These are phyloP conservation scores for Halichoeres trimaculatus DNA, from an alignment of 2,113 vertebrate genomes.

Conservation along the genomic window DNA sequence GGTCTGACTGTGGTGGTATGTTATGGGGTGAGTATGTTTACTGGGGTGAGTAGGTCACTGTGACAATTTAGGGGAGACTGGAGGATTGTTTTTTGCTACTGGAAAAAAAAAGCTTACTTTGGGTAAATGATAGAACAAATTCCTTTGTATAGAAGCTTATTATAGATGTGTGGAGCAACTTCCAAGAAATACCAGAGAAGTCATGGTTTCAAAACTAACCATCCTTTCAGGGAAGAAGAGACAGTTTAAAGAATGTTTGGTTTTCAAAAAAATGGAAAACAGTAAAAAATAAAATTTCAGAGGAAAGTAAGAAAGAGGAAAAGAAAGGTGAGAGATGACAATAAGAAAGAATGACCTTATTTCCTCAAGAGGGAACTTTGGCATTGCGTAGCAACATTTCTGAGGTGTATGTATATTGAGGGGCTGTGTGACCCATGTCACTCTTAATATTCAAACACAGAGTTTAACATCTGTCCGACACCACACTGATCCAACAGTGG, in stretches of 20 bases:
- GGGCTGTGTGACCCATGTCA: conserved; percentile 71
- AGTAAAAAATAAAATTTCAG: conserved; percentile 39
- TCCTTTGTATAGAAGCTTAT: conserved; percentile 40
- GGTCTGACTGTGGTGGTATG: conserved; percentile 14
- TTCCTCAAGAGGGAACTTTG: conserved; percentile 74
- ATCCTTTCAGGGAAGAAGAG: conserved; percentile 26
- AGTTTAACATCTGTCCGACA: conserved; percentile 71
- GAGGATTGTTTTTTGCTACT: conserved; percentile 38
- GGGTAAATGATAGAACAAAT: conserved; percentile 65
- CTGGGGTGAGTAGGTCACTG: conserved; percentile 22
- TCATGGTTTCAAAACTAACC: conserved; percentile 42
- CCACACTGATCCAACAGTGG: conserved; percentile 55
- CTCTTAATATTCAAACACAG: conserved; percentile 70
- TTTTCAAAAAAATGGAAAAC: conserved; percentile 53
- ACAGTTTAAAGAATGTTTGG: conserved; percentile 47
- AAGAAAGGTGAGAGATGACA: conserved; percentile 23
- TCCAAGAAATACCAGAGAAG: conserved; percentile 48
- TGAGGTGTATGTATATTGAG: conserved; percentile 77
- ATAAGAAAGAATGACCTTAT: conserved; percentile 43
- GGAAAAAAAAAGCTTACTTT: conserved; percentile 24
- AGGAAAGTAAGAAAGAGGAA: neutral
- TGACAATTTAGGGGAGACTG: conserved; percentile 32
- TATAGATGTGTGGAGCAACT: conserved; percentile 28
- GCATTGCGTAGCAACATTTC: conserved; percentile 72
- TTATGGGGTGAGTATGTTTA: conserved; percentile 52